Conservation (phyloP, 2,113 vertebrate species). For the Labrus mixtus region DNA sequence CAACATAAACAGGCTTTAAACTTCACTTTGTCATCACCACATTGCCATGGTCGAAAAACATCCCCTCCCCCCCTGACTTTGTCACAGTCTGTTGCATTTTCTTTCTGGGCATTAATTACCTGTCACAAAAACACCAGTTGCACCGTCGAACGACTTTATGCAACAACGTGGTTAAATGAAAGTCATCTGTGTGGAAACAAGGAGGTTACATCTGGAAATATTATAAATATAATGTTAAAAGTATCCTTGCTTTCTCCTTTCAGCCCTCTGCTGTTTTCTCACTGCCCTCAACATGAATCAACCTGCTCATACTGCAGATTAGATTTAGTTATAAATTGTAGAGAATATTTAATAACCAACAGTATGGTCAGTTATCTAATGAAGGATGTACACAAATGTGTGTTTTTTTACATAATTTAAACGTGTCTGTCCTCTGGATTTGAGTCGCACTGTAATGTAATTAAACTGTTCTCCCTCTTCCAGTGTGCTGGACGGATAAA, state of each 20-base stretch:
- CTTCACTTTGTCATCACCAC: background rate
- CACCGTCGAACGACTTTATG: slow-evolving; percentile 15
- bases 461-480: background rate
- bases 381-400: too few species aligned
- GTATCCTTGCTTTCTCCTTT: slow-evolving; percentile 4
- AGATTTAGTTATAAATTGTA: too few species aligned
- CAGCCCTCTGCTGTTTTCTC: background rate
- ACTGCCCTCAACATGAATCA: slow-evolving; percentile 3
- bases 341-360: background rate
- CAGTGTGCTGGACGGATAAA: too few species aligned
- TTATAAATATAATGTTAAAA: background rate
- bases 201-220: slow-evolving; percentile 11
- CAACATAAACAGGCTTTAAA: background rate
- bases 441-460: too few species aligned
- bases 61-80: background rate
- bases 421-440: background rate
- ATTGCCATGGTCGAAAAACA: background rate
- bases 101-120: slow-evolving; percentile 48
- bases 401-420: too few species aligned
- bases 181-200: slow-evolving; percentile 3
- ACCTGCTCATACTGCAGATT: background rate
- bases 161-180: slow-evolving; percentile 26
- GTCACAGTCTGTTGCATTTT: background rate
- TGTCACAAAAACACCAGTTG: slow-evolving; percentile 9
- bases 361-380: background rate